These are phyloP conservation scores for Ciconia nigra DNA, from an alignment of 2,797 vertebrate species.

Conservation along the genomic window DNA sequence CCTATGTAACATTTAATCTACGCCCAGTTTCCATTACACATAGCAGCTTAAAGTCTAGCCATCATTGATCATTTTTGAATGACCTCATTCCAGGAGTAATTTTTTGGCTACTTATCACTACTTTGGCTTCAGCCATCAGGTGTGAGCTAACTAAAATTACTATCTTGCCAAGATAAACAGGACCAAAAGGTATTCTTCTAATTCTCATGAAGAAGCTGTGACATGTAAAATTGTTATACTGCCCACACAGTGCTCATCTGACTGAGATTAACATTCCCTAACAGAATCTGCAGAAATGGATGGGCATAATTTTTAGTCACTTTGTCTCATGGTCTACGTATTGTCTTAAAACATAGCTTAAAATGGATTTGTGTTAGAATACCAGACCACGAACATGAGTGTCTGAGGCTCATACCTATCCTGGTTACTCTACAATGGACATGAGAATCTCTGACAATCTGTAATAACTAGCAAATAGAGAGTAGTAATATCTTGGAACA, in stretches of 20 bases:
- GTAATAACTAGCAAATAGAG: neutral
- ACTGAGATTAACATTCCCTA: neutral
- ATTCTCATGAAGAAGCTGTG: neutral
- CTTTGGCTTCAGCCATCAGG: neutral
- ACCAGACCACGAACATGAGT: accelerated
- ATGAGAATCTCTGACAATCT: neutral
- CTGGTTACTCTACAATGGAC: neutral
- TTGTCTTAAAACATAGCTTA: neutral
- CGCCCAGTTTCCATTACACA: neutral
- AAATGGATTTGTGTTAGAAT: neutral
- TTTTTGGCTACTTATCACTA: neutral
- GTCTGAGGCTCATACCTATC: neutral
- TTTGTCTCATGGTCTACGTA: neutral
- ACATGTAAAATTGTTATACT: neutral
- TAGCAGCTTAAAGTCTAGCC: neutral
- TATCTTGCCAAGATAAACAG: neutral
- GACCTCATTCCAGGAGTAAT: neutral
- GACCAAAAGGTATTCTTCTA: neutral
- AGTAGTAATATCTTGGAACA: neutral
- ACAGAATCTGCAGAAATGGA: neutral
- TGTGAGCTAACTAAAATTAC: neutral
- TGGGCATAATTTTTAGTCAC: neutral
- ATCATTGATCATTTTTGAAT: neutral
- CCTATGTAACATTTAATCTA: neutral
- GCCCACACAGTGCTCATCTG: neutral